Conservation (phyloP, 2,888 invertebrate genomes). For the Catocala fraxini region DNA sequence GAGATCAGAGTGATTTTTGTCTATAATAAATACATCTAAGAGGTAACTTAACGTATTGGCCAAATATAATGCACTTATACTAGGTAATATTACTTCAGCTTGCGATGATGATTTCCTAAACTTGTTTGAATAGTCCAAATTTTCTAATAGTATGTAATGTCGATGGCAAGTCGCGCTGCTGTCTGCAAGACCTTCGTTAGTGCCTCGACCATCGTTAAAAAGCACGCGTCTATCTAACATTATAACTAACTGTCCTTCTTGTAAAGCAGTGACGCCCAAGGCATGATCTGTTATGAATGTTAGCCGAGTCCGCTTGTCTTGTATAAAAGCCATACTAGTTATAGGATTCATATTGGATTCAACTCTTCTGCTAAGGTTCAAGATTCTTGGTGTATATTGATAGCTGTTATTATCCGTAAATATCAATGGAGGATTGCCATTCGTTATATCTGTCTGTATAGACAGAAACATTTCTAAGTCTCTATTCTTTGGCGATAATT, state of each 20-base stretch:
- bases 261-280: constrained; percentile 96
- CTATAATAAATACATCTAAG: constrained; percentile 70
- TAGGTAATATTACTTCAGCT: constrained; percentile 63
- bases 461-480: constrained; percentile 97
- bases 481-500: constrained; percentile 93
- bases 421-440: constrained; percentile 93
- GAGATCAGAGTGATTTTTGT: constrained; percentile 58
- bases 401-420: constrained; percentile 97
- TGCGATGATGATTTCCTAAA: constrained; percentile 25
- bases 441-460: constrained; percentile 93
- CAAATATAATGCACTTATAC: constrained; percentile 67
- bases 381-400: constrained; percentile 92
- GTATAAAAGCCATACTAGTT: constrained; percentile 94
- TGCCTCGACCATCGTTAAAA: constrained; percentile 97
- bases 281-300: constrained; percentile 95
- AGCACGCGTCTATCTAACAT: constrained; percentile 97
- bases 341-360: constrained; percentile 99
- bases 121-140: constrained; percentile 48
- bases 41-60: constrained; percentile 64
- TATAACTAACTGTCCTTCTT: constrained; percentile 95
- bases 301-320: constrained; percentile 90
- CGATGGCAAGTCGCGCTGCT: constrained; percentile 90
- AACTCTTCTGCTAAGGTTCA: constrained; percentile 92
- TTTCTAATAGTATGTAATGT: constrained; percentile 75
- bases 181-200: constrained; percentile 97